Conservation (phyloP, 2,113 vertebrate species). For the Accipiter cooperii region DNA sequence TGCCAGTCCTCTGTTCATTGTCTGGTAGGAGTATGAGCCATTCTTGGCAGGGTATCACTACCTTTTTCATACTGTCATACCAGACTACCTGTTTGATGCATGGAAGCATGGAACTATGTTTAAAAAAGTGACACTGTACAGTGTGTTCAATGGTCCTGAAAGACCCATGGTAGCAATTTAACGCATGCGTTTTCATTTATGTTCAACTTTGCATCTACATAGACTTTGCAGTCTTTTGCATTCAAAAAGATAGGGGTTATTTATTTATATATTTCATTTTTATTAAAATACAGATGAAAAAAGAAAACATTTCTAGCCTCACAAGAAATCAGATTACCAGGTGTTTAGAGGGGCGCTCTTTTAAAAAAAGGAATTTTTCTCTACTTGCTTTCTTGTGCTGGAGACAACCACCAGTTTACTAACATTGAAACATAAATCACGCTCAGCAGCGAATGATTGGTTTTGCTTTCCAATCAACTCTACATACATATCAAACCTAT, state of each 20-base stretch:
- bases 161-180: not conserved
- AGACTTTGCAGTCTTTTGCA: not conserved
- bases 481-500: not conserved
- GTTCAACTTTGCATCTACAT: not conserved
- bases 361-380: not conserved
- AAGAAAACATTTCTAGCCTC: not conserved
- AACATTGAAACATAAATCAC: conserved; percentile 15
- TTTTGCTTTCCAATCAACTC: conserved; percentile 49
- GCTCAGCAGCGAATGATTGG: not conserved
- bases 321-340: not conserved
- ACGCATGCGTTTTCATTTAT: not conserved
- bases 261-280: not conserved
- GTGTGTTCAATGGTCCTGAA: not conserved
- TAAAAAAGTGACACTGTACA: not conserved
- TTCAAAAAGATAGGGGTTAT: not conserved
- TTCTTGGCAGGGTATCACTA: not conserved
- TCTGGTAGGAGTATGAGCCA: not conserved
- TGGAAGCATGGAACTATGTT: not conserved
- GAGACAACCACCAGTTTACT: not conserved
- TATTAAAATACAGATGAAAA: not conserved
- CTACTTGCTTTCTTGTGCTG: conserved; percentile 3
- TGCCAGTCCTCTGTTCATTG: not conserved
- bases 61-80: not conserved
- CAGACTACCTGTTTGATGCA: no score
- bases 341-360: not conserved